These are phyloP conservation scores for Tenebrio molitor DNA, from an alignment of 1,140 invertebrate genomes.

Conservation along the genomic window DNA sequence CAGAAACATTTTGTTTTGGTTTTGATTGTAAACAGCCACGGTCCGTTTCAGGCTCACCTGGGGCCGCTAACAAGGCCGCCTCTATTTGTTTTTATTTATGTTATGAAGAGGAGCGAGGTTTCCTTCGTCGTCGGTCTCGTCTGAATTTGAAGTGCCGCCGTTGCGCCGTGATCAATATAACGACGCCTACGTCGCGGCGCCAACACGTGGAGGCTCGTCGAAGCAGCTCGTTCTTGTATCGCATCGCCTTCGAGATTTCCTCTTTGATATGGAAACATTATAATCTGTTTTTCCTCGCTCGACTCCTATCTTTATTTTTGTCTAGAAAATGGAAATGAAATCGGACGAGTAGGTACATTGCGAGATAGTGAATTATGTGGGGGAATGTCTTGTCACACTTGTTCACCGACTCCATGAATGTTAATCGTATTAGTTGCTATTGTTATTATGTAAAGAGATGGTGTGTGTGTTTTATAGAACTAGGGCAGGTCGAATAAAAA, in stretches of 20 bases:
- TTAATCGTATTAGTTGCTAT: background rate
- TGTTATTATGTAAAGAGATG: background rate
- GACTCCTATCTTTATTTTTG: background rate
- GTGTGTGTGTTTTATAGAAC: background rate
- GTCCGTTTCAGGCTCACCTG: too few species aligned
- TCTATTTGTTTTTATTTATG: background rate
- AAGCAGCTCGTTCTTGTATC: background rate
- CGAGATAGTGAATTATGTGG: background rate
- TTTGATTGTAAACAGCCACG: background rate
- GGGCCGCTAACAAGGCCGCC: background rate
- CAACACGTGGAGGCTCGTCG: conserved; percentile 15
- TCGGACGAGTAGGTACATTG: too few species aligned
- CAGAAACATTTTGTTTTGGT: background rate
- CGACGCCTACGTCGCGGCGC: conserved; percentile 32
- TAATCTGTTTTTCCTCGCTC: conserved; percentile 5
- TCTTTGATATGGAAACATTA: conserved; percentile 19
- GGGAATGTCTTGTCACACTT: background rate
- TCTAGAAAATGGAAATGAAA: conserved; percentile 14
- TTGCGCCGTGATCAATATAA: conserved; percentile 32
- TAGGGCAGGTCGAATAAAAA: background rate
- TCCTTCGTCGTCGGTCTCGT: background rate
- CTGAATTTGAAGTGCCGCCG: conserved; percentile 31
- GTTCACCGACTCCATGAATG: background rate
- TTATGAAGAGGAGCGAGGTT: background rate
- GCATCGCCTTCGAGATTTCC: conserved; percentile 1